Conservation (phyloP, 2,888 invertebrate genomes). For the Melangyna quadrimaculata region DNA sequence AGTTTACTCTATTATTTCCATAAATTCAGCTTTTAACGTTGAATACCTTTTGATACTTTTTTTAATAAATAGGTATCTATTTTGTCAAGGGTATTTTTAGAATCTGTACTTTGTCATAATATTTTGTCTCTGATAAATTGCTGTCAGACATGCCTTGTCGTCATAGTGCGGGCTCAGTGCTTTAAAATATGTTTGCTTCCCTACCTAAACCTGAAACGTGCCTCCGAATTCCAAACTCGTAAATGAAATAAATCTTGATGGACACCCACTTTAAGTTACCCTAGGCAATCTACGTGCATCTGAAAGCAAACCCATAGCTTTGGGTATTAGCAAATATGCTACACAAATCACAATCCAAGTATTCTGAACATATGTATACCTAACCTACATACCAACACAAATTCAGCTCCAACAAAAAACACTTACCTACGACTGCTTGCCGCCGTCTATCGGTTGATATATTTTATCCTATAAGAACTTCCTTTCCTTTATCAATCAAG, state of each 20-base stretch:
- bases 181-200: neutral
- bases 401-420: neutral
- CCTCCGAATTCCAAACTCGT: neutral
- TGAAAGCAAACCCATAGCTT: neutral
- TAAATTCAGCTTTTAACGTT: too few relatives aligned
- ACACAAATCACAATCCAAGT: neutral
- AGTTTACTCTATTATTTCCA: too few relatives aligned
- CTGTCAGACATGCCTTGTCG: neutral
- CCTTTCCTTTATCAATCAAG: conserved; percentile 36
- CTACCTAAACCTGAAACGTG: neutral
- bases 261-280: neutral
- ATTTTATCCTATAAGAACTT: conserved; percentile 4
- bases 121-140: neutral
- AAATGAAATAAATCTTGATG: conserved; percentile 2
- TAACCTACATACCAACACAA: neutral
- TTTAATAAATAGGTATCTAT: too few relatives aligned
- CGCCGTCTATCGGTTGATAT: neutral
- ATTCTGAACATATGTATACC: neutral
- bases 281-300: neutral
- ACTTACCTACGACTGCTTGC: conserved; percentile 35
- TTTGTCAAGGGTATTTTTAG: too few relatives aligned
- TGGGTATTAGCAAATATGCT: neutral
- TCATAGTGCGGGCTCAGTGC: neutral
- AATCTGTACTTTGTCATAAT: too few relatives aligned
- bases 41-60: too few relatives aligned